Base-by-base conservation (phyloP, 2,113 vertebrate genomes). In the Corythornis cristatus region DNA sequence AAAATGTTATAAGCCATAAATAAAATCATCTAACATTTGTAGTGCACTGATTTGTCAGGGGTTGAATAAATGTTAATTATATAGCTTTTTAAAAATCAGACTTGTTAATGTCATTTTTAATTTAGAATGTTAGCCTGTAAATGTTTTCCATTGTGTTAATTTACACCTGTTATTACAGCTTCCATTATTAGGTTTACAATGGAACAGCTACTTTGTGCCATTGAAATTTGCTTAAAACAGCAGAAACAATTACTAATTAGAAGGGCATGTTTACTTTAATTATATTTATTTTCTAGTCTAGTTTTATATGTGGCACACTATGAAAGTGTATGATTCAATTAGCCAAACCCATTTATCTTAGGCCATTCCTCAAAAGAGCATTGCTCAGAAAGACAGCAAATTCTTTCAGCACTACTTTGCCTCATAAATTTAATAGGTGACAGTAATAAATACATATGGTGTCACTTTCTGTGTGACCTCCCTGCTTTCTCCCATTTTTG, bases 211-310 rank as follows among this genome's bases (percentile, higher is more conserved):
- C 96, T 97, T 97, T 96, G 95, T 96, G 97, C 97, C 96, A 97
- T 91, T 97, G 95, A 97, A 98, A 98, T 97, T 97, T 97, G 97
- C 96, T 98, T 97, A 97, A 97, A 98, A 97, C 93, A 97, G 97
- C 97, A 97, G 96, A 97, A 98, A 98, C 98, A 98, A 98, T 98
- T 97, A 97, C 97, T 98, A 98, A 98, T 98, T 98, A 98, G 97
- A 96, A 97, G 97, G 96, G 94, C 96, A 98, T 97, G 96, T 98
- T 98, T 98, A 97, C 96, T 97, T 97, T 97, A 98, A 98, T 98
- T 97, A 97, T 97, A 97, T 98, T 98, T 98, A 97, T 98, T 98
- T 98, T 95, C 95, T 96, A 96, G 94, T 96, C 97, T 98, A 96
- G 96, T 96, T 98, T 98, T 98, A 95, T 96, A 97, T 91, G 88